Evolutionary conservation across 2,113 vertebrate species (phyloP).

Genomic region (Aspiorhynchus laticeps): DNA sequence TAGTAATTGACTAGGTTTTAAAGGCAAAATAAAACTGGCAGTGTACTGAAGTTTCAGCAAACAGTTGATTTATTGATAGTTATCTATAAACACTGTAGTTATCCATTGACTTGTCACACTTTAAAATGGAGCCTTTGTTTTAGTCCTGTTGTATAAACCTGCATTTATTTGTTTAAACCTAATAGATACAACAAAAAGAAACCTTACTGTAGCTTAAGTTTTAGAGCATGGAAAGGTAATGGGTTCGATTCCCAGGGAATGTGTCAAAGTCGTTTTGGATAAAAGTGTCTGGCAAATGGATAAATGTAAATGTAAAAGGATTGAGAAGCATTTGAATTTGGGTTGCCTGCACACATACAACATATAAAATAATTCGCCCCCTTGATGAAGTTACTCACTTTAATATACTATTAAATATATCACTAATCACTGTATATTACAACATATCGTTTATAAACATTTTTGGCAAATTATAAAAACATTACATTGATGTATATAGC

Average conservation of each 20-base stretch:
- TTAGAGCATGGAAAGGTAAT: neutral
- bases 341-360: too few relatives aligned
- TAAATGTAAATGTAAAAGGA: neutral
- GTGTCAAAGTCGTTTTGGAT: neutral
- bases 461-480: neutral
- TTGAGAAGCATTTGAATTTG: too few relatives aligned
- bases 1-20: neutral
- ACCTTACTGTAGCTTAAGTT: neutral
- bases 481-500: too few relatives aligned
- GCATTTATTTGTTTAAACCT: neutral
- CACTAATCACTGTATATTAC: neutral
- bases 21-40: neutral
- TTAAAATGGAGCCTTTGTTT: neutral
- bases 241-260: neutral
- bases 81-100: too few relatives aligned
- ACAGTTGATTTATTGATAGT: neutral
- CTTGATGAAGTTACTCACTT: neutral
- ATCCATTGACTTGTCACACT: neutral
- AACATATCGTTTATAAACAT: neutral
- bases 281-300: neutral
- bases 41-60: neutral
- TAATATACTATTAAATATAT: neutral
- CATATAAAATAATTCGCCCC: too few relatives aligned
- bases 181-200: neutral
- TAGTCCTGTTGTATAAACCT: neutral